Conservation (phyloP, 2,113 vertebrate species). For the Siniperca knerii region DNA sequence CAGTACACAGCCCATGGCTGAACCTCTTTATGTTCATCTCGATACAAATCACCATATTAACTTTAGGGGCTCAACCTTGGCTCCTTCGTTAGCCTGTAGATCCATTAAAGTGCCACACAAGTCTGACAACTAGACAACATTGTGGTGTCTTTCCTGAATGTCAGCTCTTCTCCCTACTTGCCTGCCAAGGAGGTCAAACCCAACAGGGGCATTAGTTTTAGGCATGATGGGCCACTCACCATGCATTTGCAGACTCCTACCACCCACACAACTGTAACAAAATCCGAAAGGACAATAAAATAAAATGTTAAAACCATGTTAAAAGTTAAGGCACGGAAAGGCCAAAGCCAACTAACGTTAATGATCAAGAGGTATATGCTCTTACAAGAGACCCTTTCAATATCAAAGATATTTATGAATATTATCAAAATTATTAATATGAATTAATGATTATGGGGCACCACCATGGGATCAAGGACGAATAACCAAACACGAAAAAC, state of each 20-base stretch:
- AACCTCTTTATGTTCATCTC: slow-evolving; percentile 32
- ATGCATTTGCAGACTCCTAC: background rate
- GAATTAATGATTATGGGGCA: too few relatives aligned
- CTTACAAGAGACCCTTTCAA: background rate
- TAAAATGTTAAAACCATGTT: background rate
- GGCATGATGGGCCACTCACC: background rate
- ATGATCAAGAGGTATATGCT: background rate
- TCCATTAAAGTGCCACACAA: slow-evolving; percentile 17
- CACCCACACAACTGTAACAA: background rate
- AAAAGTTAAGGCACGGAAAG: background rate
- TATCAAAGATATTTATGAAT: too few relatives aligned
- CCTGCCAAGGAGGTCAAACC: background rate
- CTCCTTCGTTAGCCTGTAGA: slow-evolving; percentile 26
- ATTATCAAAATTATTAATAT: too few relatives aligned
- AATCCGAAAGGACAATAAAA: background rate
- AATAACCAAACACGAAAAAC: too few relatives aligned
- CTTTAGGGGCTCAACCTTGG: slow-evolving; percentile 13
- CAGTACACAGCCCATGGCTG: slow-evolving; percentile 5
- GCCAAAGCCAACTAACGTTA: background rate
- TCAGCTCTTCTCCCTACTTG: background rate
- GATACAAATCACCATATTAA: slow-evolving; percentile 30
- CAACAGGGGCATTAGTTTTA: background rate
- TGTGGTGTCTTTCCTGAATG: background rate
- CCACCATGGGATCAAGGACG: too few relatives aligned
- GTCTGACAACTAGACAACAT: background rate